These are phyloP conservation scores for Stichopus horrens DNA, from an alignment of 53 echinoderm and acorn worm genomes.

Conservation along the genomic window DNA sequence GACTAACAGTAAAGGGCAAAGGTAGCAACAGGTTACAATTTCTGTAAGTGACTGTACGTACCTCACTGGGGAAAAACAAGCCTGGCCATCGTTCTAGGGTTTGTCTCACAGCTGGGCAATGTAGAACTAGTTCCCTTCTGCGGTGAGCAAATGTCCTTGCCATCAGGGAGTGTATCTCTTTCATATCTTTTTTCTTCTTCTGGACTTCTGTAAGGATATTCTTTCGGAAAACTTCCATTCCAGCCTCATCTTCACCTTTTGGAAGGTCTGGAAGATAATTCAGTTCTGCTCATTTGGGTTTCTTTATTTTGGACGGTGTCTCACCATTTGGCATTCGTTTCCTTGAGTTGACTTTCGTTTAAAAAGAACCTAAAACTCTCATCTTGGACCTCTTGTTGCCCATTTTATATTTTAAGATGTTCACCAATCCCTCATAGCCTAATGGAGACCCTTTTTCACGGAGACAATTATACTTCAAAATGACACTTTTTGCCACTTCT, in stretches of 20 bases:
- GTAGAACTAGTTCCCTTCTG: slow-evolving; percentile 6
- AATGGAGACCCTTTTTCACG: slow-evolving; percentile 14
- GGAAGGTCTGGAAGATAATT: slow-evolving; percentile 21
- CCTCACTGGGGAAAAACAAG: slow-evolving; percentile 18
- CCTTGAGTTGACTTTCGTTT: slow-evolving; percentile 30
- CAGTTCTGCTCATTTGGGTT: slow-evolving; percentile 31
- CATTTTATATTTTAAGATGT: slow-evolving; percentile 29
- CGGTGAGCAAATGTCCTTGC: slow-evolving; percentile 20
- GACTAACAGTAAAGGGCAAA: neutral
- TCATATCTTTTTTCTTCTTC: slow-evolving; percentile 5
- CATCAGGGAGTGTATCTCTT: neutral
- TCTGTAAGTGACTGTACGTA: neutral
- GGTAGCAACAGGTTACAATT: neutral
- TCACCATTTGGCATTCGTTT: neutral
- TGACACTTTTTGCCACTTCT: slow-evolving; percentile 26
- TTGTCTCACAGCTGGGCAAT: slow-evolving; percentile 1
- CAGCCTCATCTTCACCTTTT: slow-evolving; percentile 26
- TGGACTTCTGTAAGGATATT: slow-evolving; percentile 1
- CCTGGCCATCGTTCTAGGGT: slow-evolving; percentile 33
- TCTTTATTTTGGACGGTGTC: slow-evolving; percentile 16
- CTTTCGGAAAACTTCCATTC: slow-evolving; percentile 11
- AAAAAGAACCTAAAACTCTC: slow-evolving; percentile 14
- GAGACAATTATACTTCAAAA: slow-evolving; percentile 15
- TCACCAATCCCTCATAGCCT: slow-evolving; percentile 27
- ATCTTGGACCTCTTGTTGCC: slow-evolving; percentile 18